Conservation (phyloP, 2,797 vertebrate species). For the Lithobates pipiens region DNA sequence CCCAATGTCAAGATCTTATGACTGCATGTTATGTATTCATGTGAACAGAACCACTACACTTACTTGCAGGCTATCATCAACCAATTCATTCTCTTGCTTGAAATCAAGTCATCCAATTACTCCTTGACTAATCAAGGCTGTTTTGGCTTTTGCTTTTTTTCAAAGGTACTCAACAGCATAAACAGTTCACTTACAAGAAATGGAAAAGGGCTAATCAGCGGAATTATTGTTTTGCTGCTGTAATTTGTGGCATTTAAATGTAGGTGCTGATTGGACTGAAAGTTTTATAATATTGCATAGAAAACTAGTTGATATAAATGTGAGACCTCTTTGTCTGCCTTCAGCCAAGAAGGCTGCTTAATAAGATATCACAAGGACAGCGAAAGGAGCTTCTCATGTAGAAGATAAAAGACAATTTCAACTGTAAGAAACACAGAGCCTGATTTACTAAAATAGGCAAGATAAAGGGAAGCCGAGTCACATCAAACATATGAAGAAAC, state of each 20-base stretch:
- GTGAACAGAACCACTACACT: constrained; percentile 90
- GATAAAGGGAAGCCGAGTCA: no score
- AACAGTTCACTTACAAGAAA: constrained; percentile 99
- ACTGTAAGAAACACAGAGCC: not conserved
- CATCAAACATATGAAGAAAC: no score
- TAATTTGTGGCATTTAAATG: constrained; percentile 99
- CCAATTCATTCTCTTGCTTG: constrained; percentile 93
- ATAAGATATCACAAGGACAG: constrained; percentile 44
- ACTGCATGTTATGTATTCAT: constrained; percentile 87
- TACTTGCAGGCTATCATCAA: constrained; percentile 96
- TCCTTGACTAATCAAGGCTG: constrained; percentile 99
- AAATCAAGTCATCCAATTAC: constrained; percentile 99
- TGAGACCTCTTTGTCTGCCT: constrained; percentile 70
- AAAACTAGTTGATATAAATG: constrained; percentile 80
- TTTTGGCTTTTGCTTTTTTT: constrained; percentile 99
- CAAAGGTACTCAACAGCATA: constrained; percentile 99
- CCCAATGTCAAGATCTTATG: constrained; percentile 83
- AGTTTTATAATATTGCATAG: constrained; percentile 88
- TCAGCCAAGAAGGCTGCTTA: constrained; percentile 57
- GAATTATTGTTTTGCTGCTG: constrained; percentile 99
- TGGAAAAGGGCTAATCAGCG: constrained; percentile 99
- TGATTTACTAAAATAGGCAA: not conserved
- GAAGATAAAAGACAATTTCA: not conserved
- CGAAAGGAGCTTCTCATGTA: not conserved
- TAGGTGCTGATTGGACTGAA: constrained; percentile 98